phyloP scores from a whole-genome alignment of 2,113 vertebrate species.

The Ardeotis arabs region DNA sequence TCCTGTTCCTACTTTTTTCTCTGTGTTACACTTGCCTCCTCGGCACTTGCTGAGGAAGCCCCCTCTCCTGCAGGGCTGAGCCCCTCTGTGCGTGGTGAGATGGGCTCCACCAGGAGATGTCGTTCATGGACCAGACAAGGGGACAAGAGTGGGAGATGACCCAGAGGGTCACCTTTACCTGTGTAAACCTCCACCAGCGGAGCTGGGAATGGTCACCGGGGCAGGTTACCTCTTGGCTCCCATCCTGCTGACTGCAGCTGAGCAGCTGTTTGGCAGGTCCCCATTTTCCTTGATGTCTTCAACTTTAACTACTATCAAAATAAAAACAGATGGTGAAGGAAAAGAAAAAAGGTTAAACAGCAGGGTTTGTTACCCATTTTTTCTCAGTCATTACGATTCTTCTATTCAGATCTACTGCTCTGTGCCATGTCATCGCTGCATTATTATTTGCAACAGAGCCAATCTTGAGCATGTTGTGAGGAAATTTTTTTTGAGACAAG shows the following conservation, averaged over 20 bases:
- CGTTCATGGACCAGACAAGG: neutral
- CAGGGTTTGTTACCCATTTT: neutral
- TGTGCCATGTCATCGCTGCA: neutral
- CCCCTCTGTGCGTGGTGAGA: neutral
- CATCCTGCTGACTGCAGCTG: neutral
- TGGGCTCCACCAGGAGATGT: neutral
- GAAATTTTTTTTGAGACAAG: neutral
- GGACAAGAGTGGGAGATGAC: neutral
- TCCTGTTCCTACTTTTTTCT: neutral
- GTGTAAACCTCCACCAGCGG: neutral
- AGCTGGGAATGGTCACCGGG: neutral
- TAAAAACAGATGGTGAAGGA: neutral
- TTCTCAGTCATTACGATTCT: neutral
- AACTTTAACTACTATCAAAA: neutral
- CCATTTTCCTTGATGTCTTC: neutral
- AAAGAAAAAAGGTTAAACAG: neutral
- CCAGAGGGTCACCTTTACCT: neutral
- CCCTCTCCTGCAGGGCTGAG: neutral
- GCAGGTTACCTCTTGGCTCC: neutral
- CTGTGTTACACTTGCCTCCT: neutral
- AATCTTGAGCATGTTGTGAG: fast-evolving
- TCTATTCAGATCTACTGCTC: neutral
- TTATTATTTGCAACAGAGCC: neutral
- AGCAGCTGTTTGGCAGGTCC: neutral
- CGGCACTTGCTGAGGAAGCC: fast-evolving